These are phyloP conservation scores for Phrynocephalus guinanensis DNA, from an alignment of 2,797 vertebrate species.

Conservation along the genomic window DNA sequence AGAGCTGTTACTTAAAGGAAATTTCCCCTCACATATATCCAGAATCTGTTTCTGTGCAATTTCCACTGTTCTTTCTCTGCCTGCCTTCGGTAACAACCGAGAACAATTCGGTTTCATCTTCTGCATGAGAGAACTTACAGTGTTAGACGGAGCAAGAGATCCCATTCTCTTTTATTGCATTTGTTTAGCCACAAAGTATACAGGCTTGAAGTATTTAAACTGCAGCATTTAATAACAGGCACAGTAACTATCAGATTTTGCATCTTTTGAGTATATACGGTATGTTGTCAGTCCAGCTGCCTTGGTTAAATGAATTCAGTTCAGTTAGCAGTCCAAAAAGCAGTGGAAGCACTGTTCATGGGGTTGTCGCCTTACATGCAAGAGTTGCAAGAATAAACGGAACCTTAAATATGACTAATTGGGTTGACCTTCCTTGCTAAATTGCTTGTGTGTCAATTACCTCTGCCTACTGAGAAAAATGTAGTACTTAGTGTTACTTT, in stretches of 20 bases:
- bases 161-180: neutral
- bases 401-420: slow-evolving; percentile 24
- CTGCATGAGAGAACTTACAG: neutral
- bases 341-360: neutral
- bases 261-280: neutral
- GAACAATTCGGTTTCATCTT: neutral
- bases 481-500: slow-evolving; percentile 18
- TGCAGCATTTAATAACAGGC: neutral
- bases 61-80: neutral
- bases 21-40: neutral
- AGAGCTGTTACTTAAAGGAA: neutral
- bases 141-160: neutral
- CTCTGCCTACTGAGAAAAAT: neutral
- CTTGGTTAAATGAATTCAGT: neutral
- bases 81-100: neutral
- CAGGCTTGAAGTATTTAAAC: neutral
- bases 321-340: neutral
- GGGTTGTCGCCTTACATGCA: neutral
- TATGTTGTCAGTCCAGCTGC: neutral
- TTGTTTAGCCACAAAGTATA: neutral
- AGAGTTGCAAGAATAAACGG: slow-evolving; percentile 2
- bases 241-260: neutral
- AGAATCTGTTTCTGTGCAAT: neutral
- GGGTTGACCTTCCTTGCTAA: slow-evolving; percentile 5
- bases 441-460: neutral